Conservation (phyloP, 2,113 vertebrate genomes). For the Penelope pileata region DNA sequence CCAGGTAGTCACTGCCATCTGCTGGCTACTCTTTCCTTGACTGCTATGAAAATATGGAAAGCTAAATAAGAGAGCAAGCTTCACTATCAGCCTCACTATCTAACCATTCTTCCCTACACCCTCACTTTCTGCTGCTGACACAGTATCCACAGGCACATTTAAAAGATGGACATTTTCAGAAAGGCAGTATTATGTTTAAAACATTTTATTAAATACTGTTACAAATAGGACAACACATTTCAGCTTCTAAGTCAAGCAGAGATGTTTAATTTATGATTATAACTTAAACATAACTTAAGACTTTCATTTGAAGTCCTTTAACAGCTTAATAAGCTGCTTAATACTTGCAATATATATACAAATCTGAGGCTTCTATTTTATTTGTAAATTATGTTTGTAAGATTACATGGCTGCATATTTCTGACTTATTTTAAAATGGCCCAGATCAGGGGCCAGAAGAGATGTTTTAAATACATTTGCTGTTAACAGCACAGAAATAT, state of each 20-base stretch:
- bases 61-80: neutral
- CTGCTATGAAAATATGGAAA: neutral
- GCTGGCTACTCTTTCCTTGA: neutral
- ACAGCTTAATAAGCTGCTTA: neutral
- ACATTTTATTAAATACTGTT: conserved; percentile 41
- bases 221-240: neutral
- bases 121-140: neutral
- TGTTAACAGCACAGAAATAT: neutral
- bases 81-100: neutral
- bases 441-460: neutral
- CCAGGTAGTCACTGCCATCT: conserved; percentile 55
- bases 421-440: neutral
- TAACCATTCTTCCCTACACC: neutral
- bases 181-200: neutral
- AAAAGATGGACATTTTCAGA: neutral
- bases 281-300: conserved; percentile 54
- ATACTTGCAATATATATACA: neutral
- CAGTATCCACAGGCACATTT: neutral
- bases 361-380: neutral
- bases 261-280: conserved; percentile 30
- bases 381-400: neutral
- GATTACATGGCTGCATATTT: neutral
- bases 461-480: neutral
- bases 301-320: neutral
- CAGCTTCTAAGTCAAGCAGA: neutral